Base-by-base conservation (phyloP, 23 tunicate species). In the Halocynthia roretzi region DNA sequence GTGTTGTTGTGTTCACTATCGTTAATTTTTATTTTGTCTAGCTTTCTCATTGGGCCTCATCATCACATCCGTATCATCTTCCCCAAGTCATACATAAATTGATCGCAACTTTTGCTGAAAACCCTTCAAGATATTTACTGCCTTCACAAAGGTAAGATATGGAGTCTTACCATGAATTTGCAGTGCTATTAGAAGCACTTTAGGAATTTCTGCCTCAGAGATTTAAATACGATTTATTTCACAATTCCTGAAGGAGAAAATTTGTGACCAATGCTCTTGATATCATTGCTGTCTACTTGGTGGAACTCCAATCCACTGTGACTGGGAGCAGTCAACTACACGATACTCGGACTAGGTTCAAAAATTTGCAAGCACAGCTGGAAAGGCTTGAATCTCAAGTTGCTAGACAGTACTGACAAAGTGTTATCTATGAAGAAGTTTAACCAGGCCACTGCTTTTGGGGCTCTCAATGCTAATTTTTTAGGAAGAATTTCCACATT, bases 41-140 rank as follows among this genome's bases (percentile, higher is more conserved):
- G 97, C 80, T 85, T 0, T 83, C 87, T 7, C 76, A 67, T 70
- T 93, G 98, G 98, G 61, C 71, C 7, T 18, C 74, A 10, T 63
- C 53, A 21, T 84, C 77, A 40, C 56, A 80, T 12, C 94, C 89
- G 4, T 61, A 78, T 69, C 94, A 83, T 61, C 55, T 93, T 61
- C 78, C 87, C 40, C 67, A 65, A 52, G 89, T 93, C 12, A 51
- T 83, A 22, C 83, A 87, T 61, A 83, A 81, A 70, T 75, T 93
- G 11, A 21, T 93, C 7, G 65, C 69, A 44, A 56, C 75, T 7
- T 93, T 87, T 54, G 73, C 84, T 12, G 86, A 80, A 10, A 79
- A 87, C n/a, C 86, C 94, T n/a, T 40, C 60, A 50, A 78, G 80
- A 50, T 76, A 75, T 52, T 71, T 83, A 53, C 68, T 89, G 9